Base-by-base conservation (phyloP, 2,113 vertebrate genomes). In the Dasyornis broadbenti region DNA sequence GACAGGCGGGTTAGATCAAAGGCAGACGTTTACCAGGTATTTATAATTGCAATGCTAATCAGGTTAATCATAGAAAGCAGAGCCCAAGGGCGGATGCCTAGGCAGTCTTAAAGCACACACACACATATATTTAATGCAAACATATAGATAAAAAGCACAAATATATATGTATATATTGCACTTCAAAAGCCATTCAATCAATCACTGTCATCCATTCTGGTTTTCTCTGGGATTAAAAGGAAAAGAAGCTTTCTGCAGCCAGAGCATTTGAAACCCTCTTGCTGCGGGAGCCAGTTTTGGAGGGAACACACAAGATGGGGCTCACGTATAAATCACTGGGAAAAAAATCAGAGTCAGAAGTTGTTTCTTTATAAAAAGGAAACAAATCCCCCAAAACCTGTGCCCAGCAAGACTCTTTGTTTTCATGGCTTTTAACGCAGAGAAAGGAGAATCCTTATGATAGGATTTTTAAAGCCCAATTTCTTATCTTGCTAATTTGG, bases 1-100 rank as follows among this genome's bases (percentile, higher is more conserved):
- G 98, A 98, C 97, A 97, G 86, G 96, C n/a, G 9, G 89, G 49
- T 78, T 57, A 97, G 97, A 98, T 98, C 98, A 98, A 98, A 98
- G 98, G 91, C 83, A 95, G 84, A 94, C 96, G 72, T 97, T 97
- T 97, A 97, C 95, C 95, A 97, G 95, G 96, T 97, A 97, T 97
- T 98, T 98, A 87, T 97, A 96, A 98, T 96, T 97, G 96, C 92
- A 94, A 97, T 97, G 97, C 95, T 97, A 98, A 97, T 95, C 89
- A 96, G 89, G 93, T 96, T 97, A 97, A 97, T 98, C 98, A 97
- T 53, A 94, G 95, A 97, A 97, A 93, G 61, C 88, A 85, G 78
- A 96, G 86, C 75, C 47, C 12, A 95, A 92, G 93, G 83, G 47
- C 50, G 44, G 82, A 72, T 94, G 60, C 40, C 82, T 88, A 60